phyloP scores from a whole-genome alignment of 2,888 invertebrate genomes.

The Drosophila atripex region DNA sequence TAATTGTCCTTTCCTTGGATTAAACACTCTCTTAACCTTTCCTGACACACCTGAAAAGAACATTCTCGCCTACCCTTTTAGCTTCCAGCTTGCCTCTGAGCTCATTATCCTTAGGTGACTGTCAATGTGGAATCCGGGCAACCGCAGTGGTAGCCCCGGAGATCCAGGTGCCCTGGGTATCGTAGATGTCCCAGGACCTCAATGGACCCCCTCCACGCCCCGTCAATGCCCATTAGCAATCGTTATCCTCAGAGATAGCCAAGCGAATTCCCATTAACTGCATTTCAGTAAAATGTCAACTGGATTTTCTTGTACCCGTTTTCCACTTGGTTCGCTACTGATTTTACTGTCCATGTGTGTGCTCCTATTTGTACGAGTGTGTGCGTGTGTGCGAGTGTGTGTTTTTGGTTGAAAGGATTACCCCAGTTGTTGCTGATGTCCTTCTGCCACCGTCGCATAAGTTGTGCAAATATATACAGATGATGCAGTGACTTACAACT shows the following conservation, averaged over 20 bases:
- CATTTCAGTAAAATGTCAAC: slow-evolving; percentile 61
- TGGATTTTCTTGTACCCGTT: slow-evolving; percentile 28
- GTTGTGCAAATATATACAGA: slow-evolving; percentile 61
- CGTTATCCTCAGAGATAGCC: slow-evolving; percentile 38
- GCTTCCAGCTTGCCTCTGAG: slow-evolving; percentile 4
- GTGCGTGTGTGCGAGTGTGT: slow-evolving; percentile 1
- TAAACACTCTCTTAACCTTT: slow-evolving; percentile 5
- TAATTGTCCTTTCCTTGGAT: not conserved
- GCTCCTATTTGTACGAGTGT: slow-evolving; percentile 11
- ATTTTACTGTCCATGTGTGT: slow-evolving; percentile 7
- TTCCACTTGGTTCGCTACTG: slow-evolving; percentile 37
- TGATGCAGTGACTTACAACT: slow-evolving; percentile 67
- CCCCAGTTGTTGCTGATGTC: slow-evolving; percentile 27
- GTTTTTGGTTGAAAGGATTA: slow-evolving; percentile 60
- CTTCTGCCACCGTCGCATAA: slow-evolving; percentile 50
- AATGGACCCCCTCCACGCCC: not conserved
- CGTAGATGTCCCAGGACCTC: not conserved
- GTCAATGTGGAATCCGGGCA: slow-evolving; percentile 6
- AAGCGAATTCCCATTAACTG: slow-evolving; percentile 55
- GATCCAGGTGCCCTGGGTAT: not conserved
- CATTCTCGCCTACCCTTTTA: not conserved
- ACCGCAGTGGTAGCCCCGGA: slow-evolving; percentile 5
- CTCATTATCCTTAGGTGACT: slow-evolving; percentile 34
- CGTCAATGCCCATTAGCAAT: slow-evolving; percentile 23
- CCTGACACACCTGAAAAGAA: slow-evolving; percentile 10